A percentile compares a stretch with the other conserved stretches of the same genome.
phyloP scores from a whole-genome alignment of 37 sponge, comb jelly and placozoan species.

The Theonella swinhoei region DNA sequence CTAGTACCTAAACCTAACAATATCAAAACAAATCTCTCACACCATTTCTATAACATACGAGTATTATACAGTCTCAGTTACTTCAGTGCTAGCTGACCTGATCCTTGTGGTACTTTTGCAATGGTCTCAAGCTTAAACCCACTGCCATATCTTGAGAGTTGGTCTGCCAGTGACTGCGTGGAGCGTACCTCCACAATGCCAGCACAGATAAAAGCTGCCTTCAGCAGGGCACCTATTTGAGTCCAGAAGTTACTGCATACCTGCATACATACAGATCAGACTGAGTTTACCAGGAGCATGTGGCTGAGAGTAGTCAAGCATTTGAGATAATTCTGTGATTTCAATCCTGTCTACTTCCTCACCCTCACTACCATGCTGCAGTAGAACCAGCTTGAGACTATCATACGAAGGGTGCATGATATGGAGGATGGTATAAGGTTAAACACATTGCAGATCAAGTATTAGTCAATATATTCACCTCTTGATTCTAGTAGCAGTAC shows the following conservation, averaged over 20 bases:
- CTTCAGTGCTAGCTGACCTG: slow-evolving; percentile 40
- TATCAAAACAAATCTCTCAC: not conserved
- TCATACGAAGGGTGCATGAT: not conserved
- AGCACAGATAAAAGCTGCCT: slow-evolving; percentile 83
- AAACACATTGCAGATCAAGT: too few species aligned
- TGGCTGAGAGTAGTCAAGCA: slow-evolving; percentile 82
- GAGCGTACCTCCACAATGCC: slow-evolving; percentile 76
- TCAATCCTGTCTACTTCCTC: slow-evolving; percentile 38
- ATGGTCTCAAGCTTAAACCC: slow-evolving; percentile 69
- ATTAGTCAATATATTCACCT: not conserved
- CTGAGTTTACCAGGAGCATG: slow-evolving; percentile 67
- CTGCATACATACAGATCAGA: too few species aligned
- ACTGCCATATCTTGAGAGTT: slow-evolving; percentile 71
- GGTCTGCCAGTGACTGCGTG: slow-evolving; percentile 43
- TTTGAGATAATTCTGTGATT: slow-evolving; percentile 61
- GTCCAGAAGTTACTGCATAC: too few species aligned
- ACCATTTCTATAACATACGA: too few species aligned
- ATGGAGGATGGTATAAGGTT: not conserved
- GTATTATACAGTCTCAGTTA: too few species aligned
- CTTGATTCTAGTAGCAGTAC: not conserved
- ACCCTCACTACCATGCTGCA: slow-evolving; percentile 36
- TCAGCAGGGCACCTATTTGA: slow-evolving; percentile 65
- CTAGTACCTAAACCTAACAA: slow-evolving; percentile 81
- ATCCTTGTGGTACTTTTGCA: slow-evolving; percentile 76
- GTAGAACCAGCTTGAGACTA: slow-evolving; percentile 39